These are phyloP conservation scores for Agriotes lineatus DNA, from an alignment of 2,888 invertebrate species.

Conservation along the genomic window DNA sequence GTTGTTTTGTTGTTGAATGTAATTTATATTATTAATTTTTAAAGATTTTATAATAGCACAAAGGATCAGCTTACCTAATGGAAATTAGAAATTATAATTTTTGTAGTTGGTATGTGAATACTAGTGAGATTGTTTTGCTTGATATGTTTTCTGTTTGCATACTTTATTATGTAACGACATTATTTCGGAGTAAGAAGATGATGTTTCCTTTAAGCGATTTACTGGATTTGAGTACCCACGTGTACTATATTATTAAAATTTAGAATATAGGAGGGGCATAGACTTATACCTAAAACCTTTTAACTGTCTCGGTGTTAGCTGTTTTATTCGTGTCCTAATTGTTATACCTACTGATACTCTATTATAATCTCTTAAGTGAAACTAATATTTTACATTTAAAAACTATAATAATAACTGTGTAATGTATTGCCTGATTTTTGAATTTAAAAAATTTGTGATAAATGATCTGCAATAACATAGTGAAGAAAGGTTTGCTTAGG, in stretches of 20 bases:
- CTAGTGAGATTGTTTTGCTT: too few species aligned
- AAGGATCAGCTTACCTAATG: too few species aligned
- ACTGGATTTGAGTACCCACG: neutral
- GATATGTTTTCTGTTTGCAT: too few species aligned
- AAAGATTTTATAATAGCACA: too few species aligned
- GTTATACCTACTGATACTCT: conserved; percentile 31
- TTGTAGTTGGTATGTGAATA: too few species aligned
- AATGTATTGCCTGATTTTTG: conserved; percentile 33
- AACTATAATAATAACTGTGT: conserved; percentile 30
- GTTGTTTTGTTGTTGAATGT: conserved; percentile 5
- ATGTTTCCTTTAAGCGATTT: neutral
- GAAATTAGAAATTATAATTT: too few species aligned
- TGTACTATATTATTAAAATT: conserved; percentile 39
- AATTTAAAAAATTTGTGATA: conserved; percentile 44
- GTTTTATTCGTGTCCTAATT: conserved; percentile 47
- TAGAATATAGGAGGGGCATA: conserved; percentile 64
- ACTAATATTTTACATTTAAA: conserved; percentile 31
- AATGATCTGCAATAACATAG: conserved; percentile 44
- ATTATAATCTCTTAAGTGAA: conserved; percentile 34
- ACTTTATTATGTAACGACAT: too few species aligned
- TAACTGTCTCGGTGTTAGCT: conserved; percentile 47
- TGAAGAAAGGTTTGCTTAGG: conserved; percentile 27
- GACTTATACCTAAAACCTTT: conserved; percentile 58
- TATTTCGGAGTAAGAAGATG: too few species aligned
- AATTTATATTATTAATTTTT: neutral